Evolutionary conservation across 1,140 invertebrate genomes (phyloP).

Genomic region (Stegodyphus dumicola): DNA sequence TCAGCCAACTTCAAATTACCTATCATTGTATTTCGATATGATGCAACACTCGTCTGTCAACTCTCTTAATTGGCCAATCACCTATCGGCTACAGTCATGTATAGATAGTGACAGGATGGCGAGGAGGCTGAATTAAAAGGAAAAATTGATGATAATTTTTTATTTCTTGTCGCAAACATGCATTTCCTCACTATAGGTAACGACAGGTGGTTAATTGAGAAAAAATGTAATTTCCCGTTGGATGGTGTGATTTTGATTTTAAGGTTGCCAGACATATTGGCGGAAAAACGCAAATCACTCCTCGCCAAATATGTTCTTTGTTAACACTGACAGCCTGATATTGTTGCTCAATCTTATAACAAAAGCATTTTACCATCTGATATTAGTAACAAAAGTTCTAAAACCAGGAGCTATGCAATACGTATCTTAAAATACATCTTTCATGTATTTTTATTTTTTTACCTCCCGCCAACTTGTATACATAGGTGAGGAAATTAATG

Average conservation of each 20-base stretch:
- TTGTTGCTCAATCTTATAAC: too few species aligned
- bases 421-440: too few species aligned
- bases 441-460: too few species aligned
- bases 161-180: constrained; percentile 13
- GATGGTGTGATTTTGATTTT: background rate
- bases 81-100: constrained; percentile 12
- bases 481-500: too few species aligned
- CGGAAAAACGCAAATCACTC: too few species aligned
- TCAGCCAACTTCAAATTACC: constrained; percentile 42
- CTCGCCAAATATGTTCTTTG: too few species aligned
- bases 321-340: too few species aligned
- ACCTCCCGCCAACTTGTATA: too few species aligned
- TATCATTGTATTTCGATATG: constrained; percentile 48
- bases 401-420: too few species aligned
- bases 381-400: too few species aligned
- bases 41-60: constrained; percentile 45
- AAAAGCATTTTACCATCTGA: too few species aligned
- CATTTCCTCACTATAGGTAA: background rate
- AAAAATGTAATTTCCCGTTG: constrained; percentile 41
- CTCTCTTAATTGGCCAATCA: constrained; percentile 50
- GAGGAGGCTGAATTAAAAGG: constrained; percentile 11
- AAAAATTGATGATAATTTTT: constrained; percentile 22
- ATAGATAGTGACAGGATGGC: background rate
- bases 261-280: too few species aligned
- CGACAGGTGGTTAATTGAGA: constrained; percentile 54